Conservation (phyloP, 1,140 invertebrate genomes). For the Hylyphantes graminicola region DNA sequence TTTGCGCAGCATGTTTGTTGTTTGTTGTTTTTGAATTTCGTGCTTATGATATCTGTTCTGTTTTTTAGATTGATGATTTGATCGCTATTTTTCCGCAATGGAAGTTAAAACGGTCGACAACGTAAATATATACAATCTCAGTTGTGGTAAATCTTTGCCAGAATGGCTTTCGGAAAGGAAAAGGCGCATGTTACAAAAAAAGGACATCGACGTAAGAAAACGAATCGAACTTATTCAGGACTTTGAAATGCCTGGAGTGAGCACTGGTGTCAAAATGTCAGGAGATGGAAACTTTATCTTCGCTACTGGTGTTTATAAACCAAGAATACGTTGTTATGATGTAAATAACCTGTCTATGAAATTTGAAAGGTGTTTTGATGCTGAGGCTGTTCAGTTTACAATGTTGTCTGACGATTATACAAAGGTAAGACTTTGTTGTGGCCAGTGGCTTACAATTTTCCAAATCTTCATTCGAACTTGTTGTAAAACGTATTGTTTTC, state of each 20-base stretch:
- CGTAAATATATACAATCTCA: slow-evolving; percentile 98
- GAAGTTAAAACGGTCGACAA: slow-evolving; percentile 79
- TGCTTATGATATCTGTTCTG: too few species aligned
- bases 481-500: too few species aligned
- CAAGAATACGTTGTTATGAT: slow-evolving; percentile 95
- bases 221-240: slow-evolving; percentile 98
- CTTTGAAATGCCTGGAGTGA: slow-evolving; percentile 98
- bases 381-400: slow-evolving; percentile 90
- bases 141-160: slow-evolving; percentile 94
- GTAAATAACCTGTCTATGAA: slow-evolving; percentile 96
- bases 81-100: slow-evolving; percentile 68
- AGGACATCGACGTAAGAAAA: slow-evolving; percentile 88
- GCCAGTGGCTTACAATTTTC: too few species aligned
- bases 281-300: slow-evolving; percentile 93
- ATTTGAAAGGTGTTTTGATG: slow-evolving; percentile 98
- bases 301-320: slow-evolving; percentile 93
- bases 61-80: too few species aligned
- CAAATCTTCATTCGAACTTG: too few species aligned
- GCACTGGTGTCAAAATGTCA: slow-evolving; percentile 85
- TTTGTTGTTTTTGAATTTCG: too few species aligned
- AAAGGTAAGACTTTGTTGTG: slow-evolving; percentile 82
- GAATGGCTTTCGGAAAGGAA: slow-evolving; percentile 96
- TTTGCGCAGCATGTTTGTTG: too few species aligned
- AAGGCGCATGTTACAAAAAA: slow-evolving; percentile 84
- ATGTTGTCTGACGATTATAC: slow-evolving; percentile 89